Conservation (phyloP, 1,140 invertebrate species). For the Papilio helenus region DNA sequence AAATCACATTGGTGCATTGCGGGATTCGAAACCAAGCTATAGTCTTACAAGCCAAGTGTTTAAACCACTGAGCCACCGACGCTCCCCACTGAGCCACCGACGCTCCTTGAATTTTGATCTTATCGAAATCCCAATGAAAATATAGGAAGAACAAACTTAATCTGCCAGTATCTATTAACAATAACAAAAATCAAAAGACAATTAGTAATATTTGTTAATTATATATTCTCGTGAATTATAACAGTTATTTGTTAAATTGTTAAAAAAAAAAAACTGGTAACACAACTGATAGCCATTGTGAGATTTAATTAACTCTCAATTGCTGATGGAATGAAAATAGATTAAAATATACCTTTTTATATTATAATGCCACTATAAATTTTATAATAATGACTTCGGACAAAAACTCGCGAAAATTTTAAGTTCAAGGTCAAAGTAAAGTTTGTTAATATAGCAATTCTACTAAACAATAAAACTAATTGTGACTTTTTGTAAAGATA, state of each 20-base stretch:
- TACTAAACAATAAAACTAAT: not conserved
- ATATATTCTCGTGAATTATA: conserved; percentile 2
- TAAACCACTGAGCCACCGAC: too few species aligned
- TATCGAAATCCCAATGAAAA: too few species aligned
- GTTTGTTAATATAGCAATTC: not conserved
- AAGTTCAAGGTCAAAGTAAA: not conserved
- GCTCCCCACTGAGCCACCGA: too few species aligned
- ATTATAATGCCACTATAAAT: not conserved
- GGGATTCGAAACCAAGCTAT: too few species aligned
- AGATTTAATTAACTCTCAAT: not conserved
- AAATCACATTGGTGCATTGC: too few species aligned
- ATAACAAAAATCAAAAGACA: not conserved
- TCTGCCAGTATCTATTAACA: not conserved
- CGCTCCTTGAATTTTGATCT: too few species aligned
- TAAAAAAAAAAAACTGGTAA: not conserved
- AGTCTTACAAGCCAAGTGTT: too few species aligned
- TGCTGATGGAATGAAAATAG: not conserved
- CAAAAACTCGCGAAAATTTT: not conserved
- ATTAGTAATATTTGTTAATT: conserved; percentile 1
- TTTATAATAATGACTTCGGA: not conserved
- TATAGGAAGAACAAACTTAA: not conserved
- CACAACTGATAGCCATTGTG: not conserved
- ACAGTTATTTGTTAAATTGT: not conserved
- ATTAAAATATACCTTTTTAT: not conserved
- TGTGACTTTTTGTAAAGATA: not conserved